Conservation (phyloP, 2,113 vertebrate species). For the Rousettus leschenaultii region DNA sequence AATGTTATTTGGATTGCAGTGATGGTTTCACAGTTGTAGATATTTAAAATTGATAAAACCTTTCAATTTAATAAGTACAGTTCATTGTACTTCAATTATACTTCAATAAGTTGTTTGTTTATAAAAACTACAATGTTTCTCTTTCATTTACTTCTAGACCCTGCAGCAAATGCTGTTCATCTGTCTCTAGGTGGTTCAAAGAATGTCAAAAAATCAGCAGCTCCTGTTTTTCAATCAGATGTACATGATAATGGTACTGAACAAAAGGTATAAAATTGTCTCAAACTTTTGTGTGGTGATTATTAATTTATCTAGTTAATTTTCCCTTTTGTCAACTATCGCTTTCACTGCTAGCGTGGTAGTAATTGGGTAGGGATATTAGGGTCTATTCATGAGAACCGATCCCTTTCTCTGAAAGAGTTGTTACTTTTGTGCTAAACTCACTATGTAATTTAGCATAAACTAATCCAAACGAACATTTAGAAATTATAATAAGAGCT, state of each 20-base stretch:
- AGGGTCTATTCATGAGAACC: neutral
- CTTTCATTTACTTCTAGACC: slow-evolving; percentile 43
- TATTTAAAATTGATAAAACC: neutral
- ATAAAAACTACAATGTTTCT: neutral
- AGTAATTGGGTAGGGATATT: neutral
- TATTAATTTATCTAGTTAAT: neutral
- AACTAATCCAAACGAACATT: neutral
- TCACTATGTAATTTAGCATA: neutral
- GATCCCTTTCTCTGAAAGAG: neutral
- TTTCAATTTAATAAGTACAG: neutral
- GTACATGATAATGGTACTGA: neutral
- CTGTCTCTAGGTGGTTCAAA: slow-evolving; percentile 16
- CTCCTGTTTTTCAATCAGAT: neutral
- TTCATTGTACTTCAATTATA: neutral
- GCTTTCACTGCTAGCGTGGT: neutral
- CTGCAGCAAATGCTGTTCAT: neutral
- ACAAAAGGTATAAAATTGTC: slow-evolving; percentile 55
- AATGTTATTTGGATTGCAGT: neutral
- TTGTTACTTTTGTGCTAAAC: neutral
- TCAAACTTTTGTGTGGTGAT: neutral
- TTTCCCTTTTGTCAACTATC: neutral
- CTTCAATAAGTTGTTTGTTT: neutral
- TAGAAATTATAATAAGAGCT: neutral
- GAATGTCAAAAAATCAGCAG: neutral
- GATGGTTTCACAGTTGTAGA: neutral